Evolutionary conservation across 2,797 vertebrate species (phyloP), one percentile per base, ranked within the genome.

Genomic region (Hyperoplus lanceolatus): DNA sequence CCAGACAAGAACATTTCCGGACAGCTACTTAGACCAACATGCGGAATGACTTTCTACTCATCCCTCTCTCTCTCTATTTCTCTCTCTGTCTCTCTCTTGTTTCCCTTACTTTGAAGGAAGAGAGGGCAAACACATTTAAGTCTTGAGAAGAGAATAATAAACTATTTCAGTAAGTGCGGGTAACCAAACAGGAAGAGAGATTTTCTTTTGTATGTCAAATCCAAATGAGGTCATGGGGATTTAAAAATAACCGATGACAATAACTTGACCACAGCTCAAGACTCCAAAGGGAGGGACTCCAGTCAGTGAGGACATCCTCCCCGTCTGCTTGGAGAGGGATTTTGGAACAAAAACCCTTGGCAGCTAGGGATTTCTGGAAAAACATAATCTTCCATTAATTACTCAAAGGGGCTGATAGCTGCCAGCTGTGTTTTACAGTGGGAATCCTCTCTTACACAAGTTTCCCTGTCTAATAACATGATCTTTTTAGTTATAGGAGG

Each of bases 211-310:
- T 77, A 76, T 83, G 81, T 80, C 70, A 77, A 61, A 84, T 80
- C 84, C 56, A 75, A 82, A 89, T 85, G 84, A 89, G 72, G 85
- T 90, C 82, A 85, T 48, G 11, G 41, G 38, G 60, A 53, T 84
- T 83, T 89, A 83, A 86, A 83, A 89, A 90, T 84, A 90, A 82
- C 85, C 38, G 13, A 73, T 43, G 82, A 90, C 87, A 90, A 92
- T 79, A 90, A 87, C 56, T 82, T 84, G 83, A 91, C 76, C 85
- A 80, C 76, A 84, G 70, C 80, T 90, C 69, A 89, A 85, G 70
- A 75, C 82, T 72, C 76, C 9, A 13, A 74, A 46, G 75, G 83
- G 70, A 85, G 79, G 58, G 56, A 75, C 77, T 70, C 45, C 3
- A 66, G 50, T 75, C 77, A 75, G 76, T 6, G 73, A 63, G 75